Base-by-base conservation (phyloP, 2,888 invertebrate species). In the Clepsis dumicolana region DNA sequence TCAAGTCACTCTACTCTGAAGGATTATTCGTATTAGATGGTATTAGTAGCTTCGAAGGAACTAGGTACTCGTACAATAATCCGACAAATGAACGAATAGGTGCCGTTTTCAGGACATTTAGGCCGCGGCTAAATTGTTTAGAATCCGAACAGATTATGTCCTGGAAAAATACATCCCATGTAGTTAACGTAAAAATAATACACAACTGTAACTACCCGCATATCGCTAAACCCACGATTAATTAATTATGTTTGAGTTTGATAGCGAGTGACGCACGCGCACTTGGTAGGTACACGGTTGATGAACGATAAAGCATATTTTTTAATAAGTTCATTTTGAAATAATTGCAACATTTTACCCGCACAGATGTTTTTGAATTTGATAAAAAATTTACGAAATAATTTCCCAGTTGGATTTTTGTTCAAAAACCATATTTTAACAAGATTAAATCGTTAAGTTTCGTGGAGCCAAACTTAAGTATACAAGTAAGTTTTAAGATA, bases 241-340 rank as follows among this genome's bases (percentile, higher is more conserved):
- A 67, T 67, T 67, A 67, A 67, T 63, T 63, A 57, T 67, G 67
- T 67, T 67, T 59, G 63, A 67, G 62, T 57, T 57, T 67, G 62
- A 67, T 67, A 67, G 27, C 62, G 54, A 52, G 24, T 67, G 67
- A 67, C 67, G 67, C 67, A 53, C 48, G 48, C 61, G 61, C 65
- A 41, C n/a, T n/a, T n/a, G 4, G 18, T 21, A 5, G 41, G 16
- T 44, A 44, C 48, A 12, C 59, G 61, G 32, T 3, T 56, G 54
- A 66, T 35, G 54, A 18, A 38, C 54, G 61, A 66, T 66, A 66
- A 66, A 61, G n/a, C 54, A 27, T 56, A 1, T 35, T 50, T 56
- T 56, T 56, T 32, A 56, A 56, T 32, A 54, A 54, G 18, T 12
- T 14, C 29, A 16, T 56, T 32, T 21, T 7, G 14, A 35, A 56